A percentile compares a stretch with the other conserved stretches of the same genome.
phyloP scores from a whole-genome alignment of 2,888 invertebrate genomes.

The Tipula helvola region DNA sequence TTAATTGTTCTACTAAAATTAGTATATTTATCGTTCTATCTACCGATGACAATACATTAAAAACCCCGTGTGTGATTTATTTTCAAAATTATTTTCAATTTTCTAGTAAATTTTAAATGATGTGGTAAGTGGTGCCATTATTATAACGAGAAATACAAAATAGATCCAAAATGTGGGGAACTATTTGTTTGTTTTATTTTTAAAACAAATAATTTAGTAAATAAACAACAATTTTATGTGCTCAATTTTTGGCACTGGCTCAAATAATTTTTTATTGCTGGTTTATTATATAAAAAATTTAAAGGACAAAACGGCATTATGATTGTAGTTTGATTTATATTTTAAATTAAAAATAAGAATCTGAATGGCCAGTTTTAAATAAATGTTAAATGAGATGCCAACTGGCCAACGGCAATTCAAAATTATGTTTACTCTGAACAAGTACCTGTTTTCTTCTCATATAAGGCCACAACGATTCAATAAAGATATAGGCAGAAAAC shows the following conservation, averaged over 20 bases:
- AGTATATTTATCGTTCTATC: background rate
- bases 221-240: background rate
- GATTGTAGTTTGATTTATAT: background rate
- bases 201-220: background rate
- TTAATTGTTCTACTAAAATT: background rate
- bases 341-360: too few species aligned
- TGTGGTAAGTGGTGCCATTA: background rate
- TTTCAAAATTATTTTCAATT: background rate
- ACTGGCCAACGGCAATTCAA: too few species aligned
- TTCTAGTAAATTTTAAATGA: background rate
- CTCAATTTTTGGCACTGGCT: background rate
- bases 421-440: too few species aligned
- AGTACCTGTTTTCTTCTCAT: too few species aligned
- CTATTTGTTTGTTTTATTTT: background rate
- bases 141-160: background rate
- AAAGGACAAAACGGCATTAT: background rate
- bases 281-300: background rate
- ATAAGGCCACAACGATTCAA: too few species aligned
- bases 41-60: background rate
- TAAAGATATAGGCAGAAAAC: too few species aligned
- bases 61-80: background rate
- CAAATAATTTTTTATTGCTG: background rate
- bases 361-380: too few species aligned
- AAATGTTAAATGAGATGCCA: too few species aligned
- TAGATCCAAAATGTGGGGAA: background rate